Conservation (phyloP, 2,888 invertebrate genomes). For the Chydorus sphaericus region DNA sequence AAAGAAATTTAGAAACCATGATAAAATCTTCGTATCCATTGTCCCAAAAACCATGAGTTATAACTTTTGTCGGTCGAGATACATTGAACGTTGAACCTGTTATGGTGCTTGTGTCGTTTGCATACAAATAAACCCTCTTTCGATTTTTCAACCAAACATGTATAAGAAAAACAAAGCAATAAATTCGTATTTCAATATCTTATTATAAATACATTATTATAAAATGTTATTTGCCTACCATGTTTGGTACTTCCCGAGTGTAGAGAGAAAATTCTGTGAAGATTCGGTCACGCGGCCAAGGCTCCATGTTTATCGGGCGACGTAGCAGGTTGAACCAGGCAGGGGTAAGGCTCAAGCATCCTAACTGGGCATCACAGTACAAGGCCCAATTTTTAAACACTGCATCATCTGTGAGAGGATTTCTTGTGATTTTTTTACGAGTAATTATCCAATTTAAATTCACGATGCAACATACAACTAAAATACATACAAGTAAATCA, state of each 20-base stretch:
- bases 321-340: constrained; percentile 72
- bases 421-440: too few species aligned
- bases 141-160: too few species aligned
- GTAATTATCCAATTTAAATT: too few species aligned
- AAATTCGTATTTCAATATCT: not conserved
- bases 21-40: constrained; percentile 69
- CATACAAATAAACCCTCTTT: constrained; percentile 12
- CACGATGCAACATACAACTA: too few species aligned
- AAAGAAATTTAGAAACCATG: too few species aligned
- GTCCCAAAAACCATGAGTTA: constrained; percentile 79
- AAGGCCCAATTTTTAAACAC: too few species aligned
- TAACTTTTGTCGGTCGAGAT: constrained; percentile 58
- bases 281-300: constrained; percentile 60
- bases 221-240: constrained; percentile 34
- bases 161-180: not conserved
- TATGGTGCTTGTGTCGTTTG: constrained; percentile 12
- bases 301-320: constrained; percentile 68
- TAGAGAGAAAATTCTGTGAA: constrained; percentile 68
- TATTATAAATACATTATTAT: constrained; percentile 25
- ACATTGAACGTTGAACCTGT: constrained; percentile 41
- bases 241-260: constrained; percentile 58
- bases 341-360: constrained; percentile 64
- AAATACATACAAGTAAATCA: too few species aligned
- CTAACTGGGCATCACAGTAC: too few species aligned
- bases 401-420: too few species aligned